Percentiles rank a stretch among this genome's conserved stretches.
Evolutionary conservation across 2,113 vertebrate genomes (phyloP).

Genomic region (Megaceryle maxima): DNA sequence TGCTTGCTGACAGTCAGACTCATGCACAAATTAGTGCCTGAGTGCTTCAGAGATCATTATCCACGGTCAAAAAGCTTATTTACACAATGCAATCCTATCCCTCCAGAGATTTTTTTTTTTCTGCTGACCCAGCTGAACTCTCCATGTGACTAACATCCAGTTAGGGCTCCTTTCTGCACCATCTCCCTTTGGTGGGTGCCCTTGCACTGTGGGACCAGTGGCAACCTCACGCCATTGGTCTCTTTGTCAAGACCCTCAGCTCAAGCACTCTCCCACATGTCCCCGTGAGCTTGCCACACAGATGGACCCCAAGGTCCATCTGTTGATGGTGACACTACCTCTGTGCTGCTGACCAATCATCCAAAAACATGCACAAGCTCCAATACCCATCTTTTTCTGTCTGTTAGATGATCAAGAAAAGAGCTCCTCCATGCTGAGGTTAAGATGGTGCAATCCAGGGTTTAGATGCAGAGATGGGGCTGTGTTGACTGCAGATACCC

Average conservation of each 20-base stretch:
- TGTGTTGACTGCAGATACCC: background rate
- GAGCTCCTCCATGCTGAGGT: background rate
- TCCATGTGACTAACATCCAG: background rate
- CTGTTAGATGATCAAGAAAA: background rate
- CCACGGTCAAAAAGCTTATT: background rate
- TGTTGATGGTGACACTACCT: background rate
- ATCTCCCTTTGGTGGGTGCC: background rate
- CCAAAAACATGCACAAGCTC: background rate
- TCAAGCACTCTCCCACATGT: background rate
- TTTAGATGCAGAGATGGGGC: background rate
- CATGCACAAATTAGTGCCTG: background rate
- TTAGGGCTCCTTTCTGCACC: background rate
- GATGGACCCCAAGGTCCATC: background rate
- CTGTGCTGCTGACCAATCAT: background rate
- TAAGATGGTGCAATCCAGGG: background rate
- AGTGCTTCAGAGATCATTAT: background rate
- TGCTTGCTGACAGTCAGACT: background rate
- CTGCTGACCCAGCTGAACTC: background rate
- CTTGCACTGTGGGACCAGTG: background rate
- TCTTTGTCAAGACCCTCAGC: background rate
- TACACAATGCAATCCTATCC: background rate
- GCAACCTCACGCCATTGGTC: background rate
- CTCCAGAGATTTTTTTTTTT: background rate
- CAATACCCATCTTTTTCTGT: background rate
- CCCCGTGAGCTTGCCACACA: fast-evolving